phyloP scores from a whole-genome alignment of 2,888 invertebrate genomes.

The Nezara viridula region DNA sequence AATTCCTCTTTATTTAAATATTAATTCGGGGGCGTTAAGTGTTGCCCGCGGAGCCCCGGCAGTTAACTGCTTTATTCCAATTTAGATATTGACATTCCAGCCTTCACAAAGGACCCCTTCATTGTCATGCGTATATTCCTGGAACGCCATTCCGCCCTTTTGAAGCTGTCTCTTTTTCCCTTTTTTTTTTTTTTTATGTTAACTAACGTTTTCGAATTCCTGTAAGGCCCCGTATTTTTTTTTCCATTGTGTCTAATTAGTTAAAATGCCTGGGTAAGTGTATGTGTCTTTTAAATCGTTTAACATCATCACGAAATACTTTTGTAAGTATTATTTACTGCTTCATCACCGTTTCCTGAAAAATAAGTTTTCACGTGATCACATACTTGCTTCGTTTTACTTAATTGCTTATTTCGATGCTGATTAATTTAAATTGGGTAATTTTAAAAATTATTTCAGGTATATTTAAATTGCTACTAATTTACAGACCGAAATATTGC shows the following conservation, averaged over 20 bases:
- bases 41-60: not conserved
- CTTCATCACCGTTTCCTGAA: too few relatives aligned
- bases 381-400: too few relatives aligned
- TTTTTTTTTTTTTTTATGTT: not conserved
- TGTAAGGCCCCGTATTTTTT: not conserved
- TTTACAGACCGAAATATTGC: too few relatives aligned
- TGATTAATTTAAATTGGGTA: too few relatives aligned
- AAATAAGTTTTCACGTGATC: too few relatives aligned
- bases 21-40: constrained; percentile 21
- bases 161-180: not conserved
- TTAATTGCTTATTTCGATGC: too few relatives aligned
- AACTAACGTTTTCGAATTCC: not conserved
- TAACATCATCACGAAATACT: not conserved
- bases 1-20: constrained; percentile 44
- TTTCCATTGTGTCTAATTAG: not conserved
- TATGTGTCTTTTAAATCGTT: not conserved
- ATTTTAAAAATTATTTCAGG: too few relatives aligned
- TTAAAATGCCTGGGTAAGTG: not conserved
- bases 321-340: too few relatives aligned
- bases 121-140: constrained; percentile 15
- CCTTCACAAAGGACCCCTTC: constrained; percentile 20
- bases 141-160: constrained; percentile 12
- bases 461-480: too few relatives aligned
- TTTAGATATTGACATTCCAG: constrained; percentile 46
- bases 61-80: constrained; percentile 38